Base-by-base conservation (phyloP, 2,113 vertebrate species). In the Vanacampus margaritifer region DNA sequence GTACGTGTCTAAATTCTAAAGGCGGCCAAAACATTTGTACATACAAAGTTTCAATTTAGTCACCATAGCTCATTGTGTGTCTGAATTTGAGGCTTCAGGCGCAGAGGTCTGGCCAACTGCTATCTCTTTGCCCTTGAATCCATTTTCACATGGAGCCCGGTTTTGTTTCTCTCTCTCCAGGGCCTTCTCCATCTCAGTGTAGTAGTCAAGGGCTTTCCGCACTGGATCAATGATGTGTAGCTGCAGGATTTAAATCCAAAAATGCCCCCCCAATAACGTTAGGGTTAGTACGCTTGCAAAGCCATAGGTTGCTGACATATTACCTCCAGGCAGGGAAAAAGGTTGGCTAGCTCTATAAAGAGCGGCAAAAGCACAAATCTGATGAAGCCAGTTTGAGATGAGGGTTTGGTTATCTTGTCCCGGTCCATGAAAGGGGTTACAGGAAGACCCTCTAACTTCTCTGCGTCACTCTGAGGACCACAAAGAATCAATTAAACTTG, bases 361-460 rank as follows among this genome's bases (percentile, higher is more conserved):
- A 93, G 90, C 6, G 91, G 93, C 67, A 93, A 67, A 17, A 93
- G 86, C 60, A 93, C 89, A 36, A 92, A 93, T 76, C 90, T 84
- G 76, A 93, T 93, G 84, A 93, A 93, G 57, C 92, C 91, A 1
- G 90, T 92, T 72, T 93, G 92, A 65, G 92, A 92, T 1, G 91
- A 91, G 0, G 92, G 91, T 65, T 93, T 93, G 64, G 87, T 92
- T 11, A 93, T 90, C 75, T 93, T 93, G 73, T 93, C 92, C 48
- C 91, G 86, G 67, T 93, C 92, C 92, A 93, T 93, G 84, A 93
- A 93, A 1, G 92, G 92, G 6, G 90, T 91, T 6, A 93, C 91
- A 2, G 92, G 93, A 13, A 93, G 91, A 46, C 93, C 93, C 65
- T 93, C 92, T 7, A 92, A 79, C 73, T 93, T 93, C 80, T 93